A percentile compares a stretch with the other conserved stretches of the same genome.
Conservation (phyloP, 1,140 invertebrate genomes). For the Diorhabda elongata region DNA sequence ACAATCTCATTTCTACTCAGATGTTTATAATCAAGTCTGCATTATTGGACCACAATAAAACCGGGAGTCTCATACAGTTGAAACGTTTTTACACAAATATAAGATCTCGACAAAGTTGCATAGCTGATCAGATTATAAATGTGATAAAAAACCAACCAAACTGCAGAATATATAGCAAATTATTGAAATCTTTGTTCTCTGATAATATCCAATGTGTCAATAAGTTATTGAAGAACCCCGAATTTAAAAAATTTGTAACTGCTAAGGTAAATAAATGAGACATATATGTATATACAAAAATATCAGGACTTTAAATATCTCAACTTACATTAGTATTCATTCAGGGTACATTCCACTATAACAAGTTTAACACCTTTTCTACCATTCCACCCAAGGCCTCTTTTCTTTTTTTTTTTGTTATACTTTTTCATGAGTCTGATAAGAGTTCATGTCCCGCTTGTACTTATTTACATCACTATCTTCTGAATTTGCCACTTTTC, state of each 20-base stretch:
- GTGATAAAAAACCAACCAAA: constrained; percentile 55
- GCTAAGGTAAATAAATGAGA: constrained; percentile 36
- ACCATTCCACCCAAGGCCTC: no score
- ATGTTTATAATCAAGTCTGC: constrained; percentile 45
- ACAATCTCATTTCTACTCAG: constrained; percentile 64
- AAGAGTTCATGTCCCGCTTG: no score
- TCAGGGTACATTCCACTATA: no score
- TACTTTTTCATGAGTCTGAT: no score
- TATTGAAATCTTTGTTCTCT: constrained; percentile 48
- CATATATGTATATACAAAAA: no score
- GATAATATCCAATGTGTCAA: constrained; percentile 47
- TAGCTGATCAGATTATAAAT: constrained; percentile 55
- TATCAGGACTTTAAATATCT: no score
- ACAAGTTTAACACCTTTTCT: no score
- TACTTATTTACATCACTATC: no score
- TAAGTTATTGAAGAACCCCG: constrained; percentile 51
- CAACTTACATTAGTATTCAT: no score
- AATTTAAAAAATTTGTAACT: constrained; percentile 49
- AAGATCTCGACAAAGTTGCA: constrained; percentile 53
- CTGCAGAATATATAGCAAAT: constrained; percentile 52
- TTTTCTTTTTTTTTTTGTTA: no score
- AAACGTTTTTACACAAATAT: constrained; percentile 57
- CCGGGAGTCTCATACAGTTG: constrained; percentile 57
- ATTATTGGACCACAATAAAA: constrained; percentile 27
- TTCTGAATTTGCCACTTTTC: no score